Evolutionary conservation across 2,888 invertebrate species (phyloP), one percentile per base, ranked within the genome.

Genomic region (Limnephilus auricula): DNA sequence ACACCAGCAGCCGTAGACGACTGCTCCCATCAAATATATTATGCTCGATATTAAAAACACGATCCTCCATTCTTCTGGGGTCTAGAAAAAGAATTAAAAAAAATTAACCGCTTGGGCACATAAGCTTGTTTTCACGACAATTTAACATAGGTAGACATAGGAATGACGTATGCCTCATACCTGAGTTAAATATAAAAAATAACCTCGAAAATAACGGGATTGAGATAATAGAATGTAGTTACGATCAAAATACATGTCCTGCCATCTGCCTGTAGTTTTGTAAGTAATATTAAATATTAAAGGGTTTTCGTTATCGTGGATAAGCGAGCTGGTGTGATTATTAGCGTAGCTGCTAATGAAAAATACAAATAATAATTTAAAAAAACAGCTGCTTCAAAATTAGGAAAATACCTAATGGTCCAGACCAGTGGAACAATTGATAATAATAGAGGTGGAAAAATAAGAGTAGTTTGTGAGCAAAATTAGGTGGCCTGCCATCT

Each of bases 41-140:
- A 96, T 96, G 93, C 98, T 97, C 0, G 98, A 97, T 94, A 99
- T 97, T 95, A 98, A 98, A 95, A 99, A 99, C 13, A 99, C 98
- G 65, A 97, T 95, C 93, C 97, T 97, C 99, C 99, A 99, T 95
- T 99, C 97, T 31, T 96, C 96, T 32, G 78, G 50, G 87, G 84
- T 31, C 79, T 78, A 84, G 65, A 65, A 65, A 65, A 65, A 65
- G 25, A 65, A 18, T n/a, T n/a, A n/a, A n/a, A n/a, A n/a, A n/a
- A n/a, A n/a, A n/a, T n/a, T n/a, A n/a, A n/a, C n/a, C n/a, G n/a
- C n/a, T n/a, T n/a, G n/a, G n/a, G n/a, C n/a, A n/a, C n/a, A n/a
- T n/a, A n/a, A n/a, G n/a, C n/a, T n/a, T n/a, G n/a, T n/a, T n/a
- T n/a, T n/a, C n/a, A n/a, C n/a, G n/a, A n/a, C n/a, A n/a, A n/a